These are phyloP conservation scores for Drosophila triauraria DNA, from an alignment of 1,140 invertebrate species.

Conservation along the genomic window DNA sequence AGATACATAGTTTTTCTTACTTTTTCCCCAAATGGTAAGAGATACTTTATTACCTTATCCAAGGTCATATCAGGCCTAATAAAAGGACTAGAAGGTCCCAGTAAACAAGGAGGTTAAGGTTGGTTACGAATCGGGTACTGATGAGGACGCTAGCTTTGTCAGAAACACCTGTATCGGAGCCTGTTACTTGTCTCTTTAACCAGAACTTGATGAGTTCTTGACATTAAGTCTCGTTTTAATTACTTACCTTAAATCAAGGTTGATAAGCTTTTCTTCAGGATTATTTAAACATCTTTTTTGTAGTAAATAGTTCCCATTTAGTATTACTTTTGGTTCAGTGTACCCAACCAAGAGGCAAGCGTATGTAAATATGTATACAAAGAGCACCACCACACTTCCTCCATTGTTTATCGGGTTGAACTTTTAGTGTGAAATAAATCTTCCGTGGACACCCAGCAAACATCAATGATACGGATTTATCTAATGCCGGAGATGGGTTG, in stretches of 20 bases:
- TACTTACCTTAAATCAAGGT: too few species aligned
- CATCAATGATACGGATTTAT: slow-evolving; percentile 38
- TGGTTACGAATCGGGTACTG: too few species aligned
- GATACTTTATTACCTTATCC: not conserved
- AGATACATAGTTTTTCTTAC: not conserved
- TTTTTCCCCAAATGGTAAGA: not conserved
- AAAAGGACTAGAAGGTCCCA: too few species aligned
- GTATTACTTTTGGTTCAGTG: not conserved
- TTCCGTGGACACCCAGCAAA: slow-evolving; percentile 47
- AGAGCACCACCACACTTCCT: slow-evolving; percentile 7
- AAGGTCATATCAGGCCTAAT: too few species aligned
- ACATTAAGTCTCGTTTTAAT: too few species aligned
- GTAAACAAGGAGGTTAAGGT: too few species aligned
- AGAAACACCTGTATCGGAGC: too few species aligned
- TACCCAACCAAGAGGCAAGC: slow-evolving; percentile 3
- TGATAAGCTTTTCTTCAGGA: not conserved
- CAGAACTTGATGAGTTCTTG: too few species aligned
- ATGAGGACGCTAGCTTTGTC: too few species aligned
- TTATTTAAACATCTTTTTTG: not conserved
- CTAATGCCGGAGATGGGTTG: slow-evolving; percentile 28
- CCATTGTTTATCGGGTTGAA: slow-evolving; percentile 62
- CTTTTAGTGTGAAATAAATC: slow-evolving; percentile 78
- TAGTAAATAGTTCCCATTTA: not conserved
- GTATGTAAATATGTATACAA: slow-evolving; percentile 39
- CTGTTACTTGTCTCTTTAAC: too few species aligned